phyloP scores from a whole-genome alignment of 1,140 invertebrate species.

The Chrysoperla carnea region DNA sequence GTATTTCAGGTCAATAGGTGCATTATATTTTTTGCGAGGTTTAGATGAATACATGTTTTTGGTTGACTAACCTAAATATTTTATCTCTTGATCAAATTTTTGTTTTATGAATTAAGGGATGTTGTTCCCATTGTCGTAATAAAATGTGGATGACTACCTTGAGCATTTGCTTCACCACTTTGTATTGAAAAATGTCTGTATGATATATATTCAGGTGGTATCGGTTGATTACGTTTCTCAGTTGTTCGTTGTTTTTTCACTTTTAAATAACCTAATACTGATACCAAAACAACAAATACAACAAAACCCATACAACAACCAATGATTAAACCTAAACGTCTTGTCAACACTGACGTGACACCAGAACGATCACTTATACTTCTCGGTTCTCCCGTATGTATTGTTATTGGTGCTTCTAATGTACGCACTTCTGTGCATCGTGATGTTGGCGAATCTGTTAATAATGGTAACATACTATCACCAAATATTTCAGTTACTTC shows the following conservation, averaged over 20 bases:
- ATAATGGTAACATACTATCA: constrained; percentile 34
- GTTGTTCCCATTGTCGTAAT: constrained; percentile 20
- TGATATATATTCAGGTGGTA: constrained; percentile 51
- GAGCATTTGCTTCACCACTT: constrained; percentile 22
- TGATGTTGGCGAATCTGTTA: constrained; percentile 54
- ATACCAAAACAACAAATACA: constrained; percentile 64
- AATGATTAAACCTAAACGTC: constrained; percentile 64
- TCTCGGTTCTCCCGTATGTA: constrained; percentile 32
- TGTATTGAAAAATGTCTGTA: constrained; percentile 49
- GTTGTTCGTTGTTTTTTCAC: constrained; percentile 63
- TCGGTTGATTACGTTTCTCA: constrained; percentile 41
- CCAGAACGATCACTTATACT: constrained; percentile 44
- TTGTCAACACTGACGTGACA: constrained; percentile 48
- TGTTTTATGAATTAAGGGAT: constrained; percentile 9
- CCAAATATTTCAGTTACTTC: constrained; percentile 19
- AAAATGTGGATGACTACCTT: constrained; percentile 21
- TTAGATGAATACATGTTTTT: no score
- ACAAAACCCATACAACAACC: constrained; percentile 71
- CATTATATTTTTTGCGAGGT: no score
- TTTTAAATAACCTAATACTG: constrained; percentile 68
- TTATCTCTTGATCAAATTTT: no score
- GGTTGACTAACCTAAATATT: no score
- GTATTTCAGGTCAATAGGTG: no score
- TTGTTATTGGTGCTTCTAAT: constrained; percentile 47
- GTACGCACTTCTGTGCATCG: constrained; percentile 60